phyloP scores from a whole-genome alignment of 2,888 invertebrate genomes.

The Clusia tigrina region DNA sequence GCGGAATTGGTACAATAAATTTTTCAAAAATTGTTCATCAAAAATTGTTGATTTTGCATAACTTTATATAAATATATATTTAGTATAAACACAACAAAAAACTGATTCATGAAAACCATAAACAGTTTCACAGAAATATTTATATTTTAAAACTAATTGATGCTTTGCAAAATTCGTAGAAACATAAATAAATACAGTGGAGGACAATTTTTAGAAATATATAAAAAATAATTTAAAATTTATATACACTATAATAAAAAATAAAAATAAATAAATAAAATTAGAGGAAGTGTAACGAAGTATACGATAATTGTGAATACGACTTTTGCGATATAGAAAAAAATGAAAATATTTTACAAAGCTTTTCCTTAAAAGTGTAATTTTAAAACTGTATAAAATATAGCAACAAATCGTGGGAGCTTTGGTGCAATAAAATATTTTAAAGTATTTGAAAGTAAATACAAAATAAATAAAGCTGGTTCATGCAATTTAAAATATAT shows the following conservation, averaged over 20 bases:
- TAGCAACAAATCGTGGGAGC: slow-evolving; percentile 11
- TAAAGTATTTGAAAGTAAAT: slow-evolving; percentile 3
- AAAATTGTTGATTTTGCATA: neutral
- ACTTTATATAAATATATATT: no score
- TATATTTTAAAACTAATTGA: neutral
- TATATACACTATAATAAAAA: neutral
- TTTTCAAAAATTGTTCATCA: neutral
- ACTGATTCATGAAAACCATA: neutral
- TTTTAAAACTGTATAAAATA: slow-evolving; percentile 14
- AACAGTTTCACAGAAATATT: neutral
- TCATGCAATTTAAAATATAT: neutral
- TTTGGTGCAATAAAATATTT: slow-evolving; percentile 14
- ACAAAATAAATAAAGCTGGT: neutral
- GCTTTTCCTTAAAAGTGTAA: no score
- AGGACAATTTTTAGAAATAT: slow-evolving; percentile 25
- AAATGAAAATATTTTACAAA: slow-evolving; percentile 12
- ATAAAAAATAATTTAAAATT: slow-evolving; percentile 31
- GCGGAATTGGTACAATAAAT: neutral
- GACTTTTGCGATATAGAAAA: neutral
- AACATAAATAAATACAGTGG: slow-evolving; percentile 33
- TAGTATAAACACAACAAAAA: slow-evolving; percentile 22
- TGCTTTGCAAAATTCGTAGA: slow-evolving; percentile 17
- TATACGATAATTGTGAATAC: slow-evolving; percentile 28
- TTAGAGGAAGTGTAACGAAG: slow-evolving; percentile 26
- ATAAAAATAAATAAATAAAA: slow-evolving; percentile 29